Evolutionary conservation across 2,113 vertebrate species (phyloP).

Genomic region (Shinisaurus crocodilurus): DNA sequence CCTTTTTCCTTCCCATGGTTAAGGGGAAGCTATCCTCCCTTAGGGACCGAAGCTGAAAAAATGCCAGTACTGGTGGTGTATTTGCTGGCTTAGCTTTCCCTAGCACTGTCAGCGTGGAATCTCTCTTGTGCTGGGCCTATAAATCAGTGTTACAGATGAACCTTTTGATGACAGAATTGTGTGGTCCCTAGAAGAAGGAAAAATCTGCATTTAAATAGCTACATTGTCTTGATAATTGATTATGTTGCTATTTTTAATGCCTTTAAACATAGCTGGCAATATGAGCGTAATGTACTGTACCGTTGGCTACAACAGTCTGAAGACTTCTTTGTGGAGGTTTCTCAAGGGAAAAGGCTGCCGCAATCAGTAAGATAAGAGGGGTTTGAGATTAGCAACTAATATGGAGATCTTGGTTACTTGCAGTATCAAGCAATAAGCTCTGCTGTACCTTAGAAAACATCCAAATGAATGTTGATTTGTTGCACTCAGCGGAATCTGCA

Average conservation of each 20-base stretch:
- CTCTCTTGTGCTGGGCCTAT: neutral
- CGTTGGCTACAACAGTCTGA: neutral
- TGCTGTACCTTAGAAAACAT: neutral
- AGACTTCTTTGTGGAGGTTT: neutral
- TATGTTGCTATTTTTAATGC: neutral
- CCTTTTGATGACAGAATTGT: neutral
- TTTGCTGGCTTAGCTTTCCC: neutral
- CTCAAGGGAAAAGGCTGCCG: neutral
- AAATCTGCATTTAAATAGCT: neutral
- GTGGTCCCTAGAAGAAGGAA: neutral
- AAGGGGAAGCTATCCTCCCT: neutral
- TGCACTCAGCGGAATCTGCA: neutral
- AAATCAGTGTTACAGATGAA: neutral
- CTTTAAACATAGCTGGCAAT: neutral
- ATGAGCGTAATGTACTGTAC: neutral
- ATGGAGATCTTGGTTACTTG: neutral
- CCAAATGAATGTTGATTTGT: neutral
- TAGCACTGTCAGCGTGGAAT: neutral
- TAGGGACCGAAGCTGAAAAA: neutral
- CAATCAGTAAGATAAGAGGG: neutral
- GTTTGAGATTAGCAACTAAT: neutral
- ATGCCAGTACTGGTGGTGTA: neutral
- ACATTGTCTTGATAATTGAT: slow-evolving; percentile 1
- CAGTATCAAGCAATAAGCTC: neutral
- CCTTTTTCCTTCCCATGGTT: neutral